Percentiles rank a stretch among this genome's conserved stretches.
Conservation (phyloP, 2,113 vertebrate genomes). For the Murina feae region DNA sequence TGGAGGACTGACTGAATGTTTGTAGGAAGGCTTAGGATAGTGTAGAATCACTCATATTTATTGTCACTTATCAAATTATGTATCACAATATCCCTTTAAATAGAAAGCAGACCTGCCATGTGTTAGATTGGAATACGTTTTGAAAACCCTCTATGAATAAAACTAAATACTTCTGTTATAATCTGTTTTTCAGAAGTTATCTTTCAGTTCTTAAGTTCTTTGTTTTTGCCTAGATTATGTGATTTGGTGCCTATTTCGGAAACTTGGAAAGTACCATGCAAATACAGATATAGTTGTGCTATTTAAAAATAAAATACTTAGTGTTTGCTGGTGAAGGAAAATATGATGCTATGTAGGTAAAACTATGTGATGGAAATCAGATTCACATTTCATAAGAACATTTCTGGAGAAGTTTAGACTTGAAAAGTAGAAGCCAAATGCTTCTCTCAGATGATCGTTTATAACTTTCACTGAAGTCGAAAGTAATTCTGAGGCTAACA, state of each 20-base stretch:
- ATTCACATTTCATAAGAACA: conserved; percentile 61
- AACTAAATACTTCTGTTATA: conserved; percentile 26
- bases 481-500: conserved; percentile 57
- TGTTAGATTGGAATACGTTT: background rate
- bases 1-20: background rate
- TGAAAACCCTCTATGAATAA: background rate
- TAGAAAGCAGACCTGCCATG: background rate
- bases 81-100: background rate
- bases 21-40: background rate
- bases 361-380: conserved; percentile 64
- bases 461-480: conserved; percentile 58
- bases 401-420: conserved; percentile 64
- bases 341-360: conserved; percentile 68
- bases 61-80: background rate
- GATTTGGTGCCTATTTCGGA: conserved; percentile 62
- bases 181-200: conserved; percentile 53
- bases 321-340: conserved; percentile 69
- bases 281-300: conserved; percentile 65
- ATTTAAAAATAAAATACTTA: conserved; percentile 72
- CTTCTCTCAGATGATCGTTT: conserved; percentile 60
- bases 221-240: conserved; percentile 47
- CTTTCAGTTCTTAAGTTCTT: conserved; percentile 53
- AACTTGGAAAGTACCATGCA: conserved; percentile 75
- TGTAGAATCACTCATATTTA: background rate
- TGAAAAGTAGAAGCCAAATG: conserved; percentile 60